Evolutionary conservation across 2,888 invertebrate genomes (phyloP).

Genomic region (Abrostola triplasia): DNA sequence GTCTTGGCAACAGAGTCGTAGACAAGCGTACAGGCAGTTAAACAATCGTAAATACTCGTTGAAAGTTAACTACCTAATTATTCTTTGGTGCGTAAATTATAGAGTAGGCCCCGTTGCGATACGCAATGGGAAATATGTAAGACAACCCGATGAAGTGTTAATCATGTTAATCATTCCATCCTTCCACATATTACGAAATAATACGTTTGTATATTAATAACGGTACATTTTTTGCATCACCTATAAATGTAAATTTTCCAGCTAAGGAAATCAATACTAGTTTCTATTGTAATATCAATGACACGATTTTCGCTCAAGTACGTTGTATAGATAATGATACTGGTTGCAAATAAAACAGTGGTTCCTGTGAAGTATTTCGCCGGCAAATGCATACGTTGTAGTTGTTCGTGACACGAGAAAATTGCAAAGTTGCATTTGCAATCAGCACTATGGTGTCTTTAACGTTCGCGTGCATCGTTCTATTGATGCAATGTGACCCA

Average conservation of each 20-base stretch:
- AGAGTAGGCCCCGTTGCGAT: conserved; percentile 19
- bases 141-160: conserved; percentile 57
- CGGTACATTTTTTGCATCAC: conserved; percentile 30
- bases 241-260: conserved; percentile 35
- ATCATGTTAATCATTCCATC: conserved; percentile 61
- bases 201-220: conserved; percentile 39
- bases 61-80: conserved; percentile 41
- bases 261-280: conserved; percentile 54
- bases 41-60: conserved; percentile 41
- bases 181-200: conserved; percentile 58
- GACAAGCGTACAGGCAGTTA: conserved; percentile 20
- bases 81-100: conserved; percentile 44
- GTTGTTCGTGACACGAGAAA: conserved; percentile 72
- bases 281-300: conserved; percentile 55
- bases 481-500: conserved; percentile 84
- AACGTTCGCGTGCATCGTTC: conserved; percentile 79
- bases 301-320: conserved; percentile 43
- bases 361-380: conserved; percentile 52
- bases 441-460: conserved; percentile 77
- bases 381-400: conserved; percentile 56
- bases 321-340: conserved; percentile 45
- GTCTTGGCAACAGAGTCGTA: conserved; percentile 32
- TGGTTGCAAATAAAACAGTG: conserved; percentile 54
- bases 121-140: conserved; percentile 62
- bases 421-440: conserved; percentile 76